phyloP scores from a whole-genome alignment of 23 tunicate genomes.

The Aplidium turbinatum region DNA sequence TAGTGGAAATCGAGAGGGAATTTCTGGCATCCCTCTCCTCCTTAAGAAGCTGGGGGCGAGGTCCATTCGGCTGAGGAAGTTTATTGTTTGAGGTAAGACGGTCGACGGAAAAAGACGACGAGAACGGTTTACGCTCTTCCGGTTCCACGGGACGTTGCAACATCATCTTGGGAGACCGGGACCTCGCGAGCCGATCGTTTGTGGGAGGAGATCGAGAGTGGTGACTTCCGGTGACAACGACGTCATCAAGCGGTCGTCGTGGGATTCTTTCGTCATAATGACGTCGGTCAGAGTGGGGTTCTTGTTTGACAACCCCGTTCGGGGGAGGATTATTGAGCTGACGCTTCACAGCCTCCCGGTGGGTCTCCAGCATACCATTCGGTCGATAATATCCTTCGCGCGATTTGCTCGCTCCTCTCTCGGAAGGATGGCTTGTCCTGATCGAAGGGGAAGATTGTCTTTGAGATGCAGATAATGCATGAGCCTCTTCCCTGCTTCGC shows the following conservation, averaged over 20 bases:
- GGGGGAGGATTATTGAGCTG: constrained; percentile 11
- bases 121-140: constrained; percentile 37
- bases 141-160: not conserved
- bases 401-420: no score
- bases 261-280: not conserved
- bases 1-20: not conserved
- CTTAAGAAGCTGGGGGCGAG: no score
- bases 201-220: not conserved
- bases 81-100: constrained; percentile 39
- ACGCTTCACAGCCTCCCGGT: constrained; percentile 6
- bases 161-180: not conserved
- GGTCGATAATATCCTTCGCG: constrained; percentile 62
- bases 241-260: not conserved
- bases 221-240: no score
- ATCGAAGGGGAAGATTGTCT: no score
- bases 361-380: constrained; percentile 39
- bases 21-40: no score
- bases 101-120: constrained; percentile 45
- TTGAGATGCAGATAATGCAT: no score
- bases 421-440: no score
- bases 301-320: constrained; percentile 5
- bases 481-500: no score
- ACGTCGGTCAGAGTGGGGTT: not conserved
- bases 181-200: no score
- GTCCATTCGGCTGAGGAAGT: not conserved